These are phyloP conservation scores for Hemiscyllium ocellatum DNA, from an alignment of 2,113 vertebrate species.

Conservation along the genomic window DNA sequence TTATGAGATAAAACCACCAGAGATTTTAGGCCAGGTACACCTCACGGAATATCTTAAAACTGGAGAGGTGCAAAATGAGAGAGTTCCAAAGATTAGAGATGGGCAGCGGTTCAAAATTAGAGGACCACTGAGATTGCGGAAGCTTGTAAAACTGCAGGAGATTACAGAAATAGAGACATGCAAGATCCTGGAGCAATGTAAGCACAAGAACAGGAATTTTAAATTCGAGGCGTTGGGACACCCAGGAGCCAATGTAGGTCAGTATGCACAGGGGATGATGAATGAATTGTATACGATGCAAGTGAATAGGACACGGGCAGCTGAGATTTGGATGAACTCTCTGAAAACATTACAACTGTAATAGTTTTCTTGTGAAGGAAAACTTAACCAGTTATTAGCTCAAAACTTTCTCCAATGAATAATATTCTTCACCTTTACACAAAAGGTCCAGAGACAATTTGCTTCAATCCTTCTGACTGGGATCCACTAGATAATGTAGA, in stretches of 20 bases:
- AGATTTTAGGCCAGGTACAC: not conserved
- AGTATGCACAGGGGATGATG: not conserved
- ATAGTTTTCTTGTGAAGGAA: not conserved
- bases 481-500: not conserved
- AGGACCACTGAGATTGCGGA: not conserved
- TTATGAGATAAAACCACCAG: not conserved
- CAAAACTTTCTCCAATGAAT: not conserved
- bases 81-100: not conserved
- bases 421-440: not conserved
- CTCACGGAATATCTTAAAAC: not conserved
- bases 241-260: not conserved
- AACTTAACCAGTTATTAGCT: not conserved
- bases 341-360: not conserved
- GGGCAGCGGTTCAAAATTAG: not conserved
- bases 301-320: not conserved
- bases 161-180: not conserved
- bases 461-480: not conserved
- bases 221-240: not conserved
- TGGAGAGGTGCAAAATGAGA: not conserved
- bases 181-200: not conserved
- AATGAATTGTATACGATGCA: not conserved
- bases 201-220: not conserved
- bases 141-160: not conserved
- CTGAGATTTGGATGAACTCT: not conserved
- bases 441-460: not conserved